phyloP scores from a whole-genome alignment of 2,113 vertebrate species.

The Seriola aureovittata region DNA sequence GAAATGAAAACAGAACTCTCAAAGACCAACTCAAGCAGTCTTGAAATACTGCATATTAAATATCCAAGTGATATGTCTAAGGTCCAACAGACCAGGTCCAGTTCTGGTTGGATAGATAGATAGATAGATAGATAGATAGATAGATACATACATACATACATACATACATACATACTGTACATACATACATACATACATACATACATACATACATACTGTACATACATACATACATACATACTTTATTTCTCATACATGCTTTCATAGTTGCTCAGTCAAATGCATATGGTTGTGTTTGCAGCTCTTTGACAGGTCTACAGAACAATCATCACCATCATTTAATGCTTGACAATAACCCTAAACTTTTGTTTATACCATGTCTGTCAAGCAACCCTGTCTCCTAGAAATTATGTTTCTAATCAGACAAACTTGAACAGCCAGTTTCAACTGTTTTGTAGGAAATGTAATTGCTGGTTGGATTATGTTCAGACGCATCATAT shows the following conservation, averaged over 20 bases:
- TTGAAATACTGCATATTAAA: not conserved
- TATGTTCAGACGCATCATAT: no score
- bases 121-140: no score
- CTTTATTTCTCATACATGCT: no score
- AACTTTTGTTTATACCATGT: slow-evolving; percentile 1
- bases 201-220: no score
- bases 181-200: no score
- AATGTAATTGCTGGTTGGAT: no score
- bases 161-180: no score
- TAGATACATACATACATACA: no score
- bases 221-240: no score
- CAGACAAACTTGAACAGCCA: no score
- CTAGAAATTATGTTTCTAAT: no score
- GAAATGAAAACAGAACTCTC: not conserved
- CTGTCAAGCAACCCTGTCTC: slow-evolving; percentile 3
- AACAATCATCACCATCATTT: slow-evolving; percentile 12
- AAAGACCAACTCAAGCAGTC: not conserved
- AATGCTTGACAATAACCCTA: slow-evolving; percentile 2
- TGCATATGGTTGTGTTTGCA: slow-evolving; percentile 13
- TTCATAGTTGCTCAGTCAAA: not conserved
- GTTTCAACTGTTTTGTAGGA: no score
- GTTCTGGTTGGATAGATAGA: not conserved
- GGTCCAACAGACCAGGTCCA: not conserved
- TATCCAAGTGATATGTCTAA: not conserved
- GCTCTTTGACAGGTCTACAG: slow-evolving; percentile 14